Conservation (phyloP, 53 echinoderm and acorn worm species). For the Henricia sp. region DNA sequence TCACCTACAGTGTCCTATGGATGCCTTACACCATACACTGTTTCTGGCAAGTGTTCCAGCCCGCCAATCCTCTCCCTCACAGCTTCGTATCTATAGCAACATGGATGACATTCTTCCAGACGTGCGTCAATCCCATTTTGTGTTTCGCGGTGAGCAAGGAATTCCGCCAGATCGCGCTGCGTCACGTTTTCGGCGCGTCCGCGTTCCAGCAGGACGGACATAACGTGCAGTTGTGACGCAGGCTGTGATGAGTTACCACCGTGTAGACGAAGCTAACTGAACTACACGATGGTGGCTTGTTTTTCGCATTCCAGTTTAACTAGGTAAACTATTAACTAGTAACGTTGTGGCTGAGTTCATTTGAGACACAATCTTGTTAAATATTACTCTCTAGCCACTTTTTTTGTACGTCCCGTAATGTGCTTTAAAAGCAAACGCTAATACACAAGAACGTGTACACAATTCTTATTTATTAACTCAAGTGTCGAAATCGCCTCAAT, state of each 20-base stretch:
- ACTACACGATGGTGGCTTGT: background rate
- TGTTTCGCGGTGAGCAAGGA: slow-evolving; percentile 73
- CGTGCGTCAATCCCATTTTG: slow-evolving; percentile 83
- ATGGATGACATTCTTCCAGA: slow-evolving; percentile 90
- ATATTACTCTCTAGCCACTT: no score
- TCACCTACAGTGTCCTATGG: slow-evolving; percentile 78
- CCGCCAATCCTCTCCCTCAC: slow-evolving; percentile 64
- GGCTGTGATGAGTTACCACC: slow-evolving; percentile 38
- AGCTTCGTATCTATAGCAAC: slow-evolving; percentile 83
- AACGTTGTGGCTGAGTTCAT: no score
- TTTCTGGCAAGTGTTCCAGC: slow-evolving; percentile 73
- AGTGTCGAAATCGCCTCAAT: no score
- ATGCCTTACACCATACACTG: slow-evolving; percentile 90
- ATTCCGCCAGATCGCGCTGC: slow-evolving; percentile 58
- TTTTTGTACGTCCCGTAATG: no score
- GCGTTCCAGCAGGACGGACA: slow-evolving; percentile 61
- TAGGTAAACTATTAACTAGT: slow-evolving; percentile 33
- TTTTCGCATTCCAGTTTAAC: slow-evolving; percentile 16
- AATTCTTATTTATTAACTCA: no score
- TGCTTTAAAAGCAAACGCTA: no score
- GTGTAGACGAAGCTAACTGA: slow-evolving; percentile 40
- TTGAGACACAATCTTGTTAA: no score
- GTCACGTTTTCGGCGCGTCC: slow-evolving; percentile 55
- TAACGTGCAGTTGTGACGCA: slow-evolving; percentile 68
- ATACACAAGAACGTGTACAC: no score